A percentile compares a stretch with the other conserved stretches of the same genome.
These are phyloP conservation scores for Phyllostomus discolor DNA, from an alignment of 2,113 vertebrate species.

Conservation along the genomic window DNA sequence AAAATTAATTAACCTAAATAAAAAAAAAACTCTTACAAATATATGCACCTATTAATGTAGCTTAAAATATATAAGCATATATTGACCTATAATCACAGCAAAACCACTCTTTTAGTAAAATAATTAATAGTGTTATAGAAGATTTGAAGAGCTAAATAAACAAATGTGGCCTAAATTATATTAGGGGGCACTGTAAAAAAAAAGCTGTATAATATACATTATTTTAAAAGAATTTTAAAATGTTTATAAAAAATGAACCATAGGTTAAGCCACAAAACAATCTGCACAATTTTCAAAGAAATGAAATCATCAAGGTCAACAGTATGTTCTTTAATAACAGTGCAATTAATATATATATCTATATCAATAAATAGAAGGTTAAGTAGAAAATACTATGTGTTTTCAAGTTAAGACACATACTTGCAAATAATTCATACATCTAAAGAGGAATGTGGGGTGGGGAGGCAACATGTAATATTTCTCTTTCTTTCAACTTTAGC, in stretches of 20 bases:
- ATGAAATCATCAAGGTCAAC: not conserved
- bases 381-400: not conserved
- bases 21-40: not conserved
- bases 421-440: not conserved
- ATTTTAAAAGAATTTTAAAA: not conserved
- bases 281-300: not conserved
- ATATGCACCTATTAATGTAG: not conserved
- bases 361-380: not conserved
- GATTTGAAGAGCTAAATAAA: not conserved
- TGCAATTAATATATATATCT: not conserved
- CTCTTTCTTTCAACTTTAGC: not conserved
- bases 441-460: not conserved
- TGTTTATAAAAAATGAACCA: not conserved
- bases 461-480: not conserved
- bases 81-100: not conserved
- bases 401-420: not conserved
- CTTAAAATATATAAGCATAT: not conserved
- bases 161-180: not conserved
- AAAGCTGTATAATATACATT: not conserved
- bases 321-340: not conserved
- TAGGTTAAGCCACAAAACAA: not conserved
- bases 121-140: not conserved
- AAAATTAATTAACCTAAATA: not conserved
- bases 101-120: not conserved
- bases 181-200: not conserved